Percentiles rank a stretch among this genome's conserved stretches.
Evolutionary conservation across 2,113 vertebrate species (phyloP).

Genomic region (Antidorcas marsupialis): DNA sequence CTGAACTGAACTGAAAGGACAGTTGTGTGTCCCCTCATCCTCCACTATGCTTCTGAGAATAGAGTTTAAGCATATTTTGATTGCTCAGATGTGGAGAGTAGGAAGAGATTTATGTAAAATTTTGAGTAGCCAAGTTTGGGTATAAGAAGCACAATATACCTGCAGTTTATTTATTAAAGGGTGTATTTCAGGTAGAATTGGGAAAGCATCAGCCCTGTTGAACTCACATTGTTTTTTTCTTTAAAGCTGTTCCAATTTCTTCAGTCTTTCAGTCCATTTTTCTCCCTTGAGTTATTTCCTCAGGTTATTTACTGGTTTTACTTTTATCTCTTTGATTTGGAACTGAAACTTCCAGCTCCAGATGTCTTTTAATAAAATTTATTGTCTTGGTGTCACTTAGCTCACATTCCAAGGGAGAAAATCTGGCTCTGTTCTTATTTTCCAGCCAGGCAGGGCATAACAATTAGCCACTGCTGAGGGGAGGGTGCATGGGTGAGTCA

Average conservation of each 20-base stretch:
- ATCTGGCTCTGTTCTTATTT: background rate
- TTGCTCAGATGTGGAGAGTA: background rate
- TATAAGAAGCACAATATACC: background rate
- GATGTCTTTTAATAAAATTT: background rate
- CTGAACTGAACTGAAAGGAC: background rate
- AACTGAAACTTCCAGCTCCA: background rate
- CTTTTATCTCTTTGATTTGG: background rate
- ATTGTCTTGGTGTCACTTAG: background rate
- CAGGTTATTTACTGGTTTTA: background rate
- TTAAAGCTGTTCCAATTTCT: background rate
- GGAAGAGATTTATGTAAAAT: background rate
- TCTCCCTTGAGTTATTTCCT: background rate
- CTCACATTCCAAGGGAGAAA: background rate
- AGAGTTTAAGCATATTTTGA: background rate
- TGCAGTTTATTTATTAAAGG: background rate
- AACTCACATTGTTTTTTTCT: background rate
- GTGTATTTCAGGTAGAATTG: background rate
- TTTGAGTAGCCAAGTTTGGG: background rate
- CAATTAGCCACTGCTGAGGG: background rate
- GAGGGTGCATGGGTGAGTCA: no score
- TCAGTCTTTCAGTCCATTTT: background rate
- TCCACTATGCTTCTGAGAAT: background rate
- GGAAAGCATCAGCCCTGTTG: background rate
- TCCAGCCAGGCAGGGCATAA: background rate
- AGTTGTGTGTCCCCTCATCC: background rate